Conservation (phyloP, 2,888 invertebrate genomes). For the Glomeris marginata region DNA sequence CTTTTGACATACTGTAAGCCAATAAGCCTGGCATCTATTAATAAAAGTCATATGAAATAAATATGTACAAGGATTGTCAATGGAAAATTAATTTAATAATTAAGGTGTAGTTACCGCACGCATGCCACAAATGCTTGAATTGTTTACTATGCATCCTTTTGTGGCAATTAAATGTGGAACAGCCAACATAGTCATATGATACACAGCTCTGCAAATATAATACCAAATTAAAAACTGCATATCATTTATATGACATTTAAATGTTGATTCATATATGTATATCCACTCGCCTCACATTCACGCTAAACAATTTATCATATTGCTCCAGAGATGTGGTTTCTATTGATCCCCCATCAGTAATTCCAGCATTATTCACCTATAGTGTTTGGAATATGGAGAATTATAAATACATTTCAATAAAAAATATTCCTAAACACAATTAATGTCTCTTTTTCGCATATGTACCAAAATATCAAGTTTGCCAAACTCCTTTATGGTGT, state of each 20-base stretch:
- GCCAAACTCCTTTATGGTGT: constrained; percentile 56
- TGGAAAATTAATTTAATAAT: not conserved
- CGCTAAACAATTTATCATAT: constrained; percentile 75
- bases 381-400: not conserved
- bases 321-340: constrained; percentile 73
- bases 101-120: constrained; percentile 20
- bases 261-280: not conserved
- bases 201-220: constrained; percentile 24
- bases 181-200: constrained; percentile 33
- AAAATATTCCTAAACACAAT: not conserved
- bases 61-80: not conserved
- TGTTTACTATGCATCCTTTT: constrained; percentile 36
- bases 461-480: constrained; percentile 44
- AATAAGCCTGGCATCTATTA: constrained; percentile 63
- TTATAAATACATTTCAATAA: not conserved
- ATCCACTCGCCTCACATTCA: constrained; percentile 54
- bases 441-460: not conserved
- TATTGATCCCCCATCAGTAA: constrained; percentile 62
- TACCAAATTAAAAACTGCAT: too few species aligned
- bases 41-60: constrained; percentile 1
- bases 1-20: constrained; percentile 79
- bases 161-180: constrained; percentile 32
- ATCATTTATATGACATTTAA: not conserved
- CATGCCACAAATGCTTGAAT: constrained; percentile 39
- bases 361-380: constrained; percentile 85